A percentile compares a stretch with the other conserved stretches of the same genome.
Evolutionary conservation across 2,113 vertebrate species (phyloP).

Genomic region (Pampusana beccarii): DNA sequence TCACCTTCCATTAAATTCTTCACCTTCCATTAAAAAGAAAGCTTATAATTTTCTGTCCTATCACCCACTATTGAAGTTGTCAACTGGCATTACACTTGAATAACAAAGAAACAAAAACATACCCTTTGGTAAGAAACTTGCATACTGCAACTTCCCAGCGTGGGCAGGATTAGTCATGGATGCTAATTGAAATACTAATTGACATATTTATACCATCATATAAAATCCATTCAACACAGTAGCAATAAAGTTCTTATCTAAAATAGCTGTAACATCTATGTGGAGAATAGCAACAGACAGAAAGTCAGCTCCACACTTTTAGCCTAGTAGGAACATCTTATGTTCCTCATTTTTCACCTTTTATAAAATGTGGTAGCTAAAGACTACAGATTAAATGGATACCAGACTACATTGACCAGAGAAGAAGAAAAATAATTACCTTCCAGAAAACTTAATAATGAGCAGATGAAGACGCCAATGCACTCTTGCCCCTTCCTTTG

Average conservation of each 20-base stretch:
- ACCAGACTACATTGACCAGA: background rate
- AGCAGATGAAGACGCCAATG: background rate
- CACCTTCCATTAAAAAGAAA: constrained; percentile 7
- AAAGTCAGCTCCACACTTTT: background rate
- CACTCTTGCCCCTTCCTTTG: background rate
- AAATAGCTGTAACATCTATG: background rate
- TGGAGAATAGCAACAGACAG: background rate
- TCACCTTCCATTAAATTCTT: background rate
- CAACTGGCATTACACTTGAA: background rate
- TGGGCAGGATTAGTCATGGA: constrained; percentile 64
- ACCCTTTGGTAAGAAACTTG: constrained; percentile 34
- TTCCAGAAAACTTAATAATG: constrained; percentile 23
- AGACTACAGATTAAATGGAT: background rate
- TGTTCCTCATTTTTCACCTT: background rate
- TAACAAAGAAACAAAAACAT: constrained; percentile 47
- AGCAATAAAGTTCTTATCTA: background rate
- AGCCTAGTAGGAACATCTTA: background rate
- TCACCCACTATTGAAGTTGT: background rate
- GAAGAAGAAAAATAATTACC: background rate
- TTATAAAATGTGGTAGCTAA: background rate
- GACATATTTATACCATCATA: constrained; percentile 38
- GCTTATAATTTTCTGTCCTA: constrained; percentile 22
- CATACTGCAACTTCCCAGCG: constrained; percentile 34
- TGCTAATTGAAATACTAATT: constrained; percentile 69
- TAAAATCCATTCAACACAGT: constrained; percentile 15